These are phyloP conservation scores for Maniola jurtina DNA, from an alignment of 1,140 invertebrate genomes.

Conservation along the genomic window DNA sequence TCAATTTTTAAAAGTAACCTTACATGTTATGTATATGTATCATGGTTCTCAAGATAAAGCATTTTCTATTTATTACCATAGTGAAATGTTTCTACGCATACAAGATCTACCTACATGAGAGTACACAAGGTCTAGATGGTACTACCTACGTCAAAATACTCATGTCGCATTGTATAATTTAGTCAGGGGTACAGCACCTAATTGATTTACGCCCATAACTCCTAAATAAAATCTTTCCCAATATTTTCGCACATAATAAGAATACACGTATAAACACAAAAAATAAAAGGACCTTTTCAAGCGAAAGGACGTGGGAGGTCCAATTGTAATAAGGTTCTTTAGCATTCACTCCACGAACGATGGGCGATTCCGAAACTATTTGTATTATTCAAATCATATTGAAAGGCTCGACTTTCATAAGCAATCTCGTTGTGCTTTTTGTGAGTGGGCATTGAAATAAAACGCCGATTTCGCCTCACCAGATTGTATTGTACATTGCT, in stretches of 20 bases:
- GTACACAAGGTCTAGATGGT: too few species aligned
- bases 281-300: slow-evolving; percentile 13
- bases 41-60: too few species aligned
- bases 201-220: background rate
- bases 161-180: background rate
- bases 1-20: too few species aligned
- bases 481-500: background rate
- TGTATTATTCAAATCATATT: slow-evolving; percentile 66
- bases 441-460: slow-evolving; percentile 1
- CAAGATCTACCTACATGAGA: too few species aligned
- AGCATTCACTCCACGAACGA: slow-evolving; percentile 31
- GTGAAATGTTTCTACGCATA: too few species aligned
- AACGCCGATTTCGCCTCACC: background rate
- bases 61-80: too few species aligned
- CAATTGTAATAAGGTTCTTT: slow-evolving; percentile 31
- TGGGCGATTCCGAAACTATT: slow-evolving; percentile 44
- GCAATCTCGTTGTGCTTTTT: slow-evolving; percentile 33
- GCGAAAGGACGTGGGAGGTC: slow-evolving; percentile 20
- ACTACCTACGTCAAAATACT: too few species aligned
- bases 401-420: slow-evolving; percentile 38
- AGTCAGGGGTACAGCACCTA: background rate
- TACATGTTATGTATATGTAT: too few species aligned
- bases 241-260: slow-evolving; percentile 14
- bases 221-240: background rate
- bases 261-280: slow-evolving; percentile 16